Evolutionary conservation across 2,113 vertebrate species (phyloP), one percentile per base, ranked within the genome.

Genomic region (Marmota monax): DNA sequence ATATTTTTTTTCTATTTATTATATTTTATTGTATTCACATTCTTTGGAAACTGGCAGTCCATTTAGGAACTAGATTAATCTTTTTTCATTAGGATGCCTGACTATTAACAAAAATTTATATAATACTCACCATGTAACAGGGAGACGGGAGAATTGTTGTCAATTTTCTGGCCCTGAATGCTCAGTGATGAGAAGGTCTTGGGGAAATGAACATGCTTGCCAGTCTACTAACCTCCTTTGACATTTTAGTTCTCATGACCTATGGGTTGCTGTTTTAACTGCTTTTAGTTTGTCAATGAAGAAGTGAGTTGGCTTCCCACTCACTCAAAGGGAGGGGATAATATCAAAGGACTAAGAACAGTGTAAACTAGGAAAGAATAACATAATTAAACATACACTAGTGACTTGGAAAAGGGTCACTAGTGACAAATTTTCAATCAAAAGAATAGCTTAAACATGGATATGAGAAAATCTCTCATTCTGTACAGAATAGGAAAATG

Each of bases 11-110:
- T 17, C 10, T 73, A 29, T 42, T 37, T 93, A 45, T 69, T 90
- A 7, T 88, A 73, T 84, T 90, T 82, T 90, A 56, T 73, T 76
- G 34, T 76, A 3, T 86, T 92, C 91, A 70, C 56, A 79, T 90
- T 84, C 14, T 83, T 72, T 90, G 70, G 73, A 97, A 96, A 93
- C 65, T 84, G 53, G 51, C 25, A 80, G 45, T 90, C 5, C 65
- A 80, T 61, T 87, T 61, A 86, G 48, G 9, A 90, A n/a, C 61
- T 45, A 88, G 22, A 56, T 9, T 77, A 69, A 69, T 93, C 16
- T 63, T 90, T 84, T 80, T 84, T 92, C 82, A 58, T 94, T 88
- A 94, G 73, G 67, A 80, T 53, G 79, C 76, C 39, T 96, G 92
- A 76, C 67, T 84, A 92, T 79, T 86, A 94, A 84, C 7, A 90